Conservation (phyloP, 2,888 invertebrate genomes). For the Eupithecia pulchellata region DNA sequence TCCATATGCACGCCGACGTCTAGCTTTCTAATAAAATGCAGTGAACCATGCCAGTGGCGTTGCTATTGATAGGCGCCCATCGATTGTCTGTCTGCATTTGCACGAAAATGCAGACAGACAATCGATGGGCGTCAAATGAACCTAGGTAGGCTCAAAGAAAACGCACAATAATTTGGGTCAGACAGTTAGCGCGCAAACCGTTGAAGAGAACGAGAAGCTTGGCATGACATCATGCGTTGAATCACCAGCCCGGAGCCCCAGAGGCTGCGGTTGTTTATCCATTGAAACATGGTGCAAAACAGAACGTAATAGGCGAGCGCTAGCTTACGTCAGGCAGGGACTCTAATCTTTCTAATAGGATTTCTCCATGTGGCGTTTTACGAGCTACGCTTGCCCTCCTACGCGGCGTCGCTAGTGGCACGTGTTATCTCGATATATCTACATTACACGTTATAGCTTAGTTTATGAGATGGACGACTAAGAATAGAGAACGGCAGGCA, state of each 20-base stretch:
- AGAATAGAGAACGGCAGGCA: slow-evolving; percentile 20
- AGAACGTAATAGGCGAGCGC: slow-evolving; percentile 45
- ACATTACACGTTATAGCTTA: slow-evolving; percentile 18
- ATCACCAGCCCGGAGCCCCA: slow-evolving; percentile 27
- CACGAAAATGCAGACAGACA: slow-evolving; percentile 30
- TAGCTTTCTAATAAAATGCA: slow-evolving; percentile 79
- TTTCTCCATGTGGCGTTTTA: slow-evolving; percentile 55
- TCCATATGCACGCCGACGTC: slow-evolving; percentile 64
- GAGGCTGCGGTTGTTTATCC: slow-evolving; percentile 31
- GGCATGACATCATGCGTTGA: slow-evolving; percentile 33
- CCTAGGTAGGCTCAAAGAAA: slow-evolving; percentile 40
- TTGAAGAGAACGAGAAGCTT: slow-evolving; percentile 22
- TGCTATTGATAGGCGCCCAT: slow-evolving; percentile 24
- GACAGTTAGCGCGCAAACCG: slow-evolving; percentile 16
- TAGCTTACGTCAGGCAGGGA: slow-evolving; percentile 54
- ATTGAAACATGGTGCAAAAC: slow-evolving; percentile 28
- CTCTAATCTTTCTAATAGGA: slow-evolving; percentile 59
- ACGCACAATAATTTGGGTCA: slow-evolving; percentile 23
- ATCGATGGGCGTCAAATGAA: slow-evolving; percentile 24
- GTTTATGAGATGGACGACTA: slow-evolving; percentile 38
- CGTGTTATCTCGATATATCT: slow-evolving; percentile 54
- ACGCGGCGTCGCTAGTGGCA: slow-evolving; percentile 51
- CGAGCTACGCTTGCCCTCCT: slow-evolving; percentile 49
- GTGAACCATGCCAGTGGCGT: slow-evolving; percentile 45
- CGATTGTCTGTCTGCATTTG: no score